Evolutionary conservation across 2,797 vertebrate species (phyloP), one percentile per base, ranked within the genome.

Genomic region (Adrianichthys oophorus): DNA sequence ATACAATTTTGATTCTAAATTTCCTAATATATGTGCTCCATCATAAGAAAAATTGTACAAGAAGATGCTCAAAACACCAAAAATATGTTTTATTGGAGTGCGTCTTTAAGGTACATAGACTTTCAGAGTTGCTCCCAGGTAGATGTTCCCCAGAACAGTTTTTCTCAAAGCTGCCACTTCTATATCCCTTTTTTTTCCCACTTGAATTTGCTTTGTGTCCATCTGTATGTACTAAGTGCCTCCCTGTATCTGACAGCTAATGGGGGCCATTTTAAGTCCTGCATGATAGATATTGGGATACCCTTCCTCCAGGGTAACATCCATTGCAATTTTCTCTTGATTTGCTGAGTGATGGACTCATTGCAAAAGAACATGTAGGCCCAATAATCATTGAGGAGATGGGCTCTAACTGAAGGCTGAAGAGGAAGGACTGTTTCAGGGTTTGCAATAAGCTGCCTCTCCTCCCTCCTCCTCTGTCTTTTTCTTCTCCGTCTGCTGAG

Each of bases 221-320:
- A 18, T 80, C 76, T 52, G 47, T 78, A 56, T 68, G 72, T 63
- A 66, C 60, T 68, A 62, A 83, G 77, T 64, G 57, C 76, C 62
- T 74, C 70, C 62, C 56, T 37, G 46, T 68, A 68, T 71, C 77
- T 81, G 78, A 82, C 81, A 78, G 78, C 72, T 81, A 82, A 84
- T 84, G 72, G 82, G 62, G 71, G 67, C 65, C 74, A 79, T 78
- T 84, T 59, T 58, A 62, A 73, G 82, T 84, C 68, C 49, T 17
- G 76, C 52, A 79, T 85, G 81, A 83, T 73, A 76, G 73, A 85
- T 85, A 71, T 62, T 64, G 63, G 78, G 72, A 84, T 72, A 72
- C 83, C 63, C 79, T 77, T 82, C 76, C 87, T 90, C 82, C 67
- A 56, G 83, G 84, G 82, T 66, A 83, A 82, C 84, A 85, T 85